Evolutionary conservation across 2,113 vertebrate species (phyloP).

Genomic region (Bufo gargarizans): DNA sequence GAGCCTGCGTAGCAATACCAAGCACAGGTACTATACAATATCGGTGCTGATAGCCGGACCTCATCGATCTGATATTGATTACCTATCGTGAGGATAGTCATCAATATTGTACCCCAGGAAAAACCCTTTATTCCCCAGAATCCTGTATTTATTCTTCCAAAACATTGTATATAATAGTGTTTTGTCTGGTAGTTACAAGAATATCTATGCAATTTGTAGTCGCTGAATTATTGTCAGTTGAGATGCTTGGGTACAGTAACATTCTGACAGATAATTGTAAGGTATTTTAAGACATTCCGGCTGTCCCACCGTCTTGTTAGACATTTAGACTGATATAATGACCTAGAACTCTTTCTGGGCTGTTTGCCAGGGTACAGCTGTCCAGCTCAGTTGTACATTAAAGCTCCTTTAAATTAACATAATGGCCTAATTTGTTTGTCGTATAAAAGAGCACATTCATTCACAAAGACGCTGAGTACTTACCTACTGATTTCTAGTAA

Average conservation of each 20-base stretch:
- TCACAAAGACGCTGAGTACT: not conserved
- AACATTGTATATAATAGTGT: not conserved
- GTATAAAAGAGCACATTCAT: not conserved
- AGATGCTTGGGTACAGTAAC: not conserved
- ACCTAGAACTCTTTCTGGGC: not conserved
- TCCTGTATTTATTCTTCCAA: not conserved
- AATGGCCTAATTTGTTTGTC: not conserved
- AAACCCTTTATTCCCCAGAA: not conserved
- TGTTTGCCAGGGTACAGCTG: not conserved
- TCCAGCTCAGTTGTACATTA: not conserved
- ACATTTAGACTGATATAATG: slow-evolving; percentile 4
- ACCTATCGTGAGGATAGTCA: no score
- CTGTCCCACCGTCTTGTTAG: not conserved
- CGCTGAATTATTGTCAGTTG: not conserved
- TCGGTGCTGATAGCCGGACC: no score
- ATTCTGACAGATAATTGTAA: not conserved
- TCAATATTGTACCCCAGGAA: not conserved
- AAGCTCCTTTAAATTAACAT: not conserved
- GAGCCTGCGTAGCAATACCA: no score
- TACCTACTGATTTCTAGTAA: not conserved
- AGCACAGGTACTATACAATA: no score
- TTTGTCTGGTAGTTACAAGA: not conserved
- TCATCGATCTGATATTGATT: no score
- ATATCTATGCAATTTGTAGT: not conserved
- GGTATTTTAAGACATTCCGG: not conserved